Base-by-base conservation (phyloP, 2,113 vertebrate genomes). In the Sarotherodon lohbergeri region DNA sequence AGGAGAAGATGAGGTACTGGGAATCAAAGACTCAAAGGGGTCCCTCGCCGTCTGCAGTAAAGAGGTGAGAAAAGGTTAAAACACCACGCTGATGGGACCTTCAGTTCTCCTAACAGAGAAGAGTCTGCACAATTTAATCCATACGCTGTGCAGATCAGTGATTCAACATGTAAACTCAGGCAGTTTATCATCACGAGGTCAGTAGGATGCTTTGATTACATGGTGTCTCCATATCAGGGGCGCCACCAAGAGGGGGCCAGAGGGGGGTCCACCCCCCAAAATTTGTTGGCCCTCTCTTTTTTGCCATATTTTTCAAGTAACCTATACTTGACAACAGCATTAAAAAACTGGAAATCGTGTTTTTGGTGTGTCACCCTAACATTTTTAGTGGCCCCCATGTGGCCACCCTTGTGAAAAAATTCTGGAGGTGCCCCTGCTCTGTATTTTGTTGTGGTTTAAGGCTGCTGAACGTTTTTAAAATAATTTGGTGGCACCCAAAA, bases 11-110 rank as follows among this genome's bases (percentile, higher is more conserved):
- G 97, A 13, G 3, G 86, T 41, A 66, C 95, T 95, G 96, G 96
- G 96, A 43, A 95, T 93, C 88, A 97, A 94, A 29, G 96, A 91
- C 1, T 97, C 96, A 0, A 97, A 96, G 4, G 78, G 22, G 2
- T 93, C 90, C 27, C 6, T 54, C 1, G 78, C 68, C n/a, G 0
- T 14, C 57, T 85, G 7, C 92, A 90, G 80, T 29, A 8, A 48
- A 79, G 71, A 17, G 24, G 3, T 54, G 32, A 82, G 5, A 54
- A 10, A 63, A 3, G 61, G 43, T 76, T 86, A 32, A 82, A 54
- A 27, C 3, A 32, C 2, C 24, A n/a, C 3, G 41, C 4, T 36
- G 41, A 29, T 76, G 14, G 24, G 79, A 46, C 9, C 11, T 43
- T n/a, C 11, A 32, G 16, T 54, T 84, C 12, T 59, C 7, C 14